Evolutionary conservation across 2,113 vertebrate genomes (phyloP).

Genomic region (Prionailurus viverrinus): DNA sequence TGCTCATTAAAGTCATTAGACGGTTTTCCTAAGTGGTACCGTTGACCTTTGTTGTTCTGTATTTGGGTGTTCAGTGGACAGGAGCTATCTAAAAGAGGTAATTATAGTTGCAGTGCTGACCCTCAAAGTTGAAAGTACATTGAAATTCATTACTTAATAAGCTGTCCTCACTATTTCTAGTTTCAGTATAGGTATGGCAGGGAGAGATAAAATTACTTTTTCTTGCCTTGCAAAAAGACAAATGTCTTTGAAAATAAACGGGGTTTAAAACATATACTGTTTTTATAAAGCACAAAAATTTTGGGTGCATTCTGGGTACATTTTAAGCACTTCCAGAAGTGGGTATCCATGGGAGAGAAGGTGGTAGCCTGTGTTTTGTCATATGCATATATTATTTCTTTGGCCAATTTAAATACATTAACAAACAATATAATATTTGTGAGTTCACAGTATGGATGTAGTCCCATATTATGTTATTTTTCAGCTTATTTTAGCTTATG

Average conservation of each 20-base stretch:
- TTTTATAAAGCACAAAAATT: background rate
- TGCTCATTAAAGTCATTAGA: background rate
- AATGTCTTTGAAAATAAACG: conserved; percentile 44
- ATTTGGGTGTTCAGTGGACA: background rate
- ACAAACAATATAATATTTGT: background rate
- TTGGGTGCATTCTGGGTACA: background rate
- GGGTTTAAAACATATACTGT: background rate
- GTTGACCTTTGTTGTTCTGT: background rate
- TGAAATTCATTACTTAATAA: conserved; percentile 63
- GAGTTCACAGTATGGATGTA: background rate
- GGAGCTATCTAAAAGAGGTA: conserved; percentile 31
- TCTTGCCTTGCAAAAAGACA: conserved; percentile 43
- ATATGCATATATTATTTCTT: background rate
- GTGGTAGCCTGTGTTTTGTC: background rate
- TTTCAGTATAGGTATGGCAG: conserved; percentile 18
- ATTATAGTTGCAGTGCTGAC: background rate
- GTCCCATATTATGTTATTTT: background rate
- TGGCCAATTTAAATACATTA: background rate
- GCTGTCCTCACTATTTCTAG: conserved; percentile 28
- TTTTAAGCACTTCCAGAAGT: conserved; percentile 13
- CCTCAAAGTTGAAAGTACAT: conserved; percentile 15
- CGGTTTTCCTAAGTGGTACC: background rate
- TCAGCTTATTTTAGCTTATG: background rate
- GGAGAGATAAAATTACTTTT: conserved; percentile 36
- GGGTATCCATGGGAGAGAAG: background rate